Evolutionary conservation across 92 coral and sea anemone species (phyloP), one percentile per base, ranked within the genome.

Genomic region (Isaurus tuberculatus): DNA sequence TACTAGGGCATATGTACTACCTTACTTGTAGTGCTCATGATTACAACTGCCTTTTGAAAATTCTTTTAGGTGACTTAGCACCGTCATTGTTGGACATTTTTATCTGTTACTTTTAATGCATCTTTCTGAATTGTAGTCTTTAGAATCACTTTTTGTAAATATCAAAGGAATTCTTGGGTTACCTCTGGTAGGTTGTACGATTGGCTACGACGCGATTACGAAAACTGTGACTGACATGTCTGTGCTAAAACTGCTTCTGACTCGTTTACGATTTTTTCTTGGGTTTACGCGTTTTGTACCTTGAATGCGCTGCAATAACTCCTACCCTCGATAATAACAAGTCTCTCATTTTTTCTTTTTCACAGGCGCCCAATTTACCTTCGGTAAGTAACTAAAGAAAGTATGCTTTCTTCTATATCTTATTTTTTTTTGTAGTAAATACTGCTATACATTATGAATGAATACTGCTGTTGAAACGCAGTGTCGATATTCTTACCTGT

Each of bases 311-410:
- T n/a, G n/a, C n/a, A n/a, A n/a, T n/a, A n/a, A n/a, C n/a, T n/a
- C n/a, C n/a, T n/a, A n/a, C n/a, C n/a, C n/a, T n/a, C n/a, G n/a
- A n/a, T n/a, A 46, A 14, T 73, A 29, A 51, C 44, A 4, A 36
- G 22, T 33, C 20, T 27, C 30, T 73, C 13, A 23, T 69, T 78
- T 19, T 13, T 25, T 83, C 40, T 19, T 88, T 30, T 75, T 48
- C 63, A 32, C 91, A 88, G 91, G 85, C 88, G 5, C 91, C 91
- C 14, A 63, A 83, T 40, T 63, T 88, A 49, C 65, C 80, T 42
- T 68, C 75, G 91, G 91, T 88, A 74, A 88, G 91, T 79, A 55
- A 8, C 31, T 25, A 5, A 72, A 23, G 29, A 32, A 5, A 16
- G 7, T 48, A 17, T 19, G 17, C 1, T 48, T 29, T 22, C 34